A percentile compares a stretch with the other conserved stretches of the same genome.
phyloP scores from a whole-genome alignment of 2,113 vertebrate species.

The Pseudolaguvia tuberculata region DNA sequence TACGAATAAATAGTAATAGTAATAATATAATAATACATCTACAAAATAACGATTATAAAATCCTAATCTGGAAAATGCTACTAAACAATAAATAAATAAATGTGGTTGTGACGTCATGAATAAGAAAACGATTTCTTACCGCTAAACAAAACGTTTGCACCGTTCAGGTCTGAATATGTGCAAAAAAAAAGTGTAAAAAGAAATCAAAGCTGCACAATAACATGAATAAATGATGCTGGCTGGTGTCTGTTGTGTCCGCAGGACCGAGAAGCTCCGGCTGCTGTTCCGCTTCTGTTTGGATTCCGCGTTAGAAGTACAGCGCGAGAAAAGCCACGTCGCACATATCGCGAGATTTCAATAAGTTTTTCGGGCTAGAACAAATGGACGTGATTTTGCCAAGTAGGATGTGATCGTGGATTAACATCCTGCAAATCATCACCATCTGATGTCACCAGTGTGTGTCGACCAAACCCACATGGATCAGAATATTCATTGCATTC shows the following conservation, averaged over 20 bases:
- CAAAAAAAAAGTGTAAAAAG: neutral
- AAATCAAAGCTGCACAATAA: neutral
- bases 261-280: conserved; percentile 33
- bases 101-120: neutral
- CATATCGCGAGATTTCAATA: conserved; percentile 19
- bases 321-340: conserved; percentile 30
- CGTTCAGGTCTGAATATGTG: neutral
- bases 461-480: no score
- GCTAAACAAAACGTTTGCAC: neutral
- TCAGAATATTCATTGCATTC: no score
- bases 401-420: no score
- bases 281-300: conserved; percentile 47
- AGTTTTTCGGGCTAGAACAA: no score
- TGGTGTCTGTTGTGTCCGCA: neutral
- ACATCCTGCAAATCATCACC: no score
- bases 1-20: no score
- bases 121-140: neutral
- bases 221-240: neutral
- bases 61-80: neutral
- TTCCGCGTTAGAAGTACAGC: conserved; percentile 15
- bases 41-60: no score
- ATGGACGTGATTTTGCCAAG: no score
- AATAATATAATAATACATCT: no score
- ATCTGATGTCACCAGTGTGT: no score
- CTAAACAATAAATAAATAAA: neutral